Conservation (phyloP, 2,888 invertebrate genomes). For the Suillia variegata region DNA sequence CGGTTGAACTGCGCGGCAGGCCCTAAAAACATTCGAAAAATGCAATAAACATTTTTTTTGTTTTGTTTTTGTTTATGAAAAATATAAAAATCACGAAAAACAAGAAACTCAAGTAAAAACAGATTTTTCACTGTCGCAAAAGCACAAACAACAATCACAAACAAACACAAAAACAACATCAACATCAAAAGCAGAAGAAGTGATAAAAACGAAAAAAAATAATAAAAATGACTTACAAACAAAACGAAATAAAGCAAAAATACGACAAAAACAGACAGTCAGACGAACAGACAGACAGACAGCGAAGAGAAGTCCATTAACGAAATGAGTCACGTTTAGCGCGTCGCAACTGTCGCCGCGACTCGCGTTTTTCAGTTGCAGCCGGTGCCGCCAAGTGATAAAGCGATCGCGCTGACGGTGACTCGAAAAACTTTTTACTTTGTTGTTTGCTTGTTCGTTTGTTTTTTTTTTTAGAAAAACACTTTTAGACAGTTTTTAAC, state of each 20-base stretch:
- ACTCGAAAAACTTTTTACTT: not conserved
- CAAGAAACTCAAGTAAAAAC: too few species aligned
- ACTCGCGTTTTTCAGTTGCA: too few species aligned
- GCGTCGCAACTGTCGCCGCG: too few species aligned
- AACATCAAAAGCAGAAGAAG: slow-evolving; percentile 35
- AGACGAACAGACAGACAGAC: not conserved
- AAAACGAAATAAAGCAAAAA: slow-evolving; percentile 4
- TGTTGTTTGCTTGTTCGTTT: too few species aligned
- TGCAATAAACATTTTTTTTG: too few species aligned
- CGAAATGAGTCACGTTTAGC: too few species aligned
- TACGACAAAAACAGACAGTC: not conserved
- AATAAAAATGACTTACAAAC: not conserved
- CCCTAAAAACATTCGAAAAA: too few species aligned
- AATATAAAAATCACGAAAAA: not conserved
- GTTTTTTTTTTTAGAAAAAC: too few species aligned
- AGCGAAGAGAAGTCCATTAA: not conserved
- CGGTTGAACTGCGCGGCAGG: not conserved
- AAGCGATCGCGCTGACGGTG: slow-evolving; percentile 1
- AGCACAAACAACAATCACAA: not conserved
- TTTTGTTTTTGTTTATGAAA: too few species aligned
- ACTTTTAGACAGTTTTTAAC: too few species aligned
- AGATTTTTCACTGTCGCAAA: too few species aligned
- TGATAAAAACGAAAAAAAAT: slow-evolving; percentile 27
- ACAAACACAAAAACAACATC: not conserved
- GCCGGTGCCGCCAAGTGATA: not conserved